Evolutionary conservation across 2,797 vertebrate genomes (phyloP).

Genomic region (Eulemur coronatus): DNA sequence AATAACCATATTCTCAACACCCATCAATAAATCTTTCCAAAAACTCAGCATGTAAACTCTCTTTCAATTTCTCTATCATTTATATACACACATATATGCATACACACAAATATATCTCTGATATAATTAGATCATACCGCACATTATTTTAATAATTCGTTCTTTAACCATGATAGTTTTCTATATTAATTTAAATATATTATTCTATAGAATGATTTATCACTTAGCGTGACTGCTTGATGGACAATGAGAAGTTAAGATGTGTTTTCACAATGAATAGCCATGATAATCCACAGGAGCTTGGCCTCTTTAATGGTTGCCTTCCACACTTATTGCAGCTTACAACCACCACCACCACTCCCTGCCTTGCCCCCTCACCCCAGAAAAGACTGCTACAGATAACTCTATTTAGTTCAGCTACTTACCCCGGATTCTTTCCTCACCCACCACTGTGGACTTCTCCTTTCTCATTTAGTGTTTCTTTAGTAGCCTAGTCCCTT

Average conservation of each 20-base stretch:
- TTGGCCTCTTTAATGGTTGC: background rate
- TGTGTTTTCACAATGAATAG: background rate
- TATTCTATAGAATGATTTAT: background rate
- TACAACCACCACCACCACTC: background rate
- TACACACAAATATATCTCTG: background rate
- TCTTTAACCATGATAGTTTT: background rate
- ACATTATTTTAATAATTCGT: background rate
- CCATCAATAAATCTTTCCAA: background rate
- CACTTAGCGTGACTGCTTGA: background rate
- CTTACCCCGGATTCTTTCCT: background rate
- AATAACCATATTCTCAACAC: background rate
- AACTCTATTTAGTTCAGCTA: background rate
- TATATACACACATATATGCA: too few species aligned
- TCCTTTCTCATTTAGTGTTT: background rate
- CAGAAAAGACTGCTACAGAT: background rate
- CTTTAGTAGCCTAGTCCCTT: background rate
- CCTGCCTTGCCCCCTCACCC: fast-evolving
- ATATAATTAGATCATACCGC: background rate
- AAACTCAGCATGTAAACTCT: background rate
- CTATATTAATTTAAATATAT: background rate
- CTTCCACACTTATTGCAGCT: background rate
- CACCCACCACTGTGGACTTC: background rate
- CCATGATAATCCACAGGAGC: background rate
- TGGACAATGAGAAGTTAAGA: background rate
- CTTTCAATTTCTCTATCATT: background rate